phyloP scores from a whole-genome alignment of 2,797 vertebrate species.

The Gymnocypris eckloni region DNA sequence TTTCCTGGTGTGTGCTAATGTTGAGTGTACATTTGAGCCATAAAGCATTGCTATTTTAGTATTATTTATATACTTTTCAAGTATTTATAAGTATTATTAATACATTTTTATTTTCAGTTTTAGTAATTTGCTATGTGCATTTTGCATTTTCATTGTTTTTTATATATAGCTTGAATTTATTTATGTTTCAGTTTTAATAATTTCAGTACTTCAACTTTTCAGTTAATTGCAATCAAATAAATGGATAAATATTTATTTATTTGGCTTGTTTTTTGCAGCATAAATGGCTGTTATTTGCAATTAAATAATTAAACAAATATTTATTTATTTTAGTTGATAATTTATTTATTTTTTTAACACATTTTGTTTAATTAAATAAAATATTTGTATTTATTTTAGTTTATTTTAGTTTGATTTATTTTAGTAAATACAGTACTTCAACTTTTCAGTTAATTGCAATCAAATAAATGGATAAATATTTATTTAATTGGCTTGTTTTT shows the following conservation, averaged over 20 bases:
- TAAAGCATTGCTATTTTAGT: not conserved
- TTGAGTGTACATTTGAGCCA: not conserved
- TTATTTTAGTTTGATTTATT: not conserved
- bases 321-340: no score
- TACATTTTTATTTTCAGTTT: not conserved
- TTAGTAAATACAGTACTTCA: not conserved
- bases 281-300: not conserved
- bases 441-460: not conserved
- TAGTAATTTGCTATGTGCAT: not conserved
- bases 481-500: no score
- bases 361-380: no score
- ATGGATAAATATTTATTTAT: not conserved
- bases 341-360: no score
- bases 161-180: not conserved
- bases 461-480: not conserved
- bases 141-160: not conserved
- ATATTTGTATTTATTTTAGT: not conserved
- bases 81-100: no score
- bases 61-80: no score
- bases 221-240: not conserved
- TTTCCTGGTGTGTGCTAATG: not conserved
- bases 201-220: not conserved
- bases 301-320: not conserved
- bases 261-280: not conserved
- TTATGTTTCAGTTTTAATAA: not conserved